Conservation (phyloP, 2,797 vertebrate genomes). For the Crypturellus tataupa region DNA sequence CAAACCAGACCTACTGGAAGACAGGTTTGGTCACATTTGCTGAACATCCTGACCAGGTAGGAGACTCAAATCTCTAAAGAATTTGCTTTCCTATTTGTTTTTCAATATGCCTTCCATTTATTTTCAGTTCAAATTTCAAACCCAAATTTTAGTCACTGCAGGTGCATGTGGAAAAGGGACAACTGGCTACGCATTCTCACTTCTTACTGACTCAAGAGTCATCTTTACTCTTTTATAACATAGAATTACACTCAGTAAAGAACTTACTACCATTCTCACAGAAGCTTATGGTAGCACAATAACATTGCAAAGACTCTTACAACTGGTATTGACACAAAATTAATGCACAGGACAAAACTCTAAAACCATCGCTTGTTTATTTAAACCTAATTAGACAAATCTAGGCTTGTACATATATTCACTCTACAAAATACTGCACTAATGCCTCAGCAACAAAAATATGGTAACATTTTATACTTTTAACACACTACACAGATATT, state of each 20-base stretch:
- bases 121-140: background rate
- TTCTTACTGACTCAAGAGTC: background rate
- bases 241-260: background rate
- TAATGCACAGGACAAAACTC: slow-evolving; percentile 33
- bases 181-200: background rate
- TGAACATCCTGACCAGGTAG: background rate
- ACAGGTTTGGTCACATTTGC: background rate
- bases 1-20: background rate
- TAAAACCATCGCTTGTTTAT: background rate
- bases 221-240: background rate
- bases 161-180: background rate
- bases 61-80: background rate
- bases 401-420: slow-evolving; percentile 22
- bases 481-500: slow-evolving; percentile 19
- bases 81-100: background rate
- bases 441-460: slow-evolving; percentile 42
- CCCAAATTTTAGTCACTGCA: background rate
- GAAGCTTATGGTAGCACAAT: background rate
- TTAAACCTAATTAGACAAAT: slow-evolving; percentile 66
- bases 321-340: background rate
- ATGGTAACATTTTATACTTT: background rate
- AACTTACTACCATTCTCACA: background rate
- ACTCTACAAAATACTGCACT: slow-evolving; percentile 42
- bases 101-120: background rate
- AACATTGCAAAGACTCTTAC: background rate